Evolutionary conservation across 2,797 vertebrate genomes (phyloP), one percentile per base, ranked within the genome.

Genomic region (Sparidentex hasta): DNA sequence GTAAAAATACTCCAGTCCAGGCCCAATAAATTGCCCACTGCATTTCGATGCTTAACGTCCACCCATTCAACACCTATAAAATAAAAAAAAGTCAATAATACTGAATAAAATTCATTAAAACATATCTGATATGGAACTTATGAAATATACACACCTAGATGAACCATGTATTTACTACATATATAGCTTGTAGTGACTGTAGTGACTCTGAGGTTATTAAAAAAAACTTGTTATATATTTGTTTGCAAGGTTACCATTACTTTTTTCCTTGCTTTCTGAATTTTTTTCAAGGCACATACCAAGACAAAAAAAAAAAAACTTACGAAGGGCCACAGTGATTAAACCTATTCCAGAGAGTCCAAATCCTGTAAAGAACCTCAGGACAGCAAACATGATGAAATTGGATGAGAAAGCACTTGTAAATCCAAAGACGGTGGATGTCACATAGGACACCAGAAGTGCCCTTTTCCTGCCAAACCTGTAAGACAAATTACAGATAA

Each of bases 361-460:
- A 17, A 94, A 8, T 77, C 95, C 95, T 23, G 93, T 93, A 9
- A 94, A 88, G 83, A 95, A 94, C 59, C 93, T 91, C 88, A 90
- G 88, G 23, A 81, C 73, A 12, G 89, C 86, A 80, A 95, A 95
- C 84, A 90, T 84, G 51, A 58, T 0, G 2, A 89, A 94, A 68
- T 87, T 87, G 51, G 73, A 23, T 1, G 94, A 92, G 51, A 94
- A 91, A 62, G 92, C 88, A 27, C 91, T 91, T 20, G 86, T 87
- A 41, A 92, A 74, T 55, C 89, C 90, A 82, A 95, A 95, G 16
- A 73, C 0, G 18, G 74, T 2, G 1, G 87, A 69, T 1, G 8
- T 48, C 6, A 95, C 5, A 23, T 92, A 94, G 7, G 92, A 90
- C 21, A 88, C 25, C 47, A 95, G 59, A 27, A 95, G 89, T n/a